Percentiles rank a stretch among this genome's conserved stretches.
Evolutionary conservation across 2,888 invertebrate genomes (phyloP).

Genomic region (Metalampra italica): DNA sequence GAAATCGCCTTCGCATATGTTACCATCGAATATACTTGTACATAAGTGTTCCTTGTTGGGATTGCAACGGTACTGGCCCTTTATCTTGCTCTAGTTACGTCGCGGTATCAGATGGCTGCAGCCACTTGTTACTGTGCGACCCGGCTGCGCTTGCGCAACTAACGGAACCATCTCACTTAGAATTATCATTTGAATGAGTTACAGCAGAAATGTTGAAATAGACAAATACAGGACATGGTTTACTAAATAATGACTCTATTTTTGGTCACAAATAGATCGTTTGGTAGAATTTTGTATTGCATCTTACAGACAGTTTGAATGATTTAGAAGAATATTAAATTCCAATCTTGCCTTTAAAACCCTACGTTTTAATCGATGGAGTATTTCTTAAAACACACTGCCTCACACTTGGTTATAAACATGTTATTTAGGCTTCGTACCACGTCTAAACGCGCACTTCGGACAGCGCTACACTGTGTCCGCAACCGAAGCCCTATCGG

Average conservation of each 20-base stretch:
- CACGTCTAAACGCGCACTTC: slow-evolving; percentile 81
- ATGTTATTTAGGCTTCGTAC: slow-evolving; percentile 78
- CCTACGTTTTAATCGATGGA: no score
- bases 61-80: slow-evolving; percentile 36
- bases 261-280: no score
- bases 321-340: no score
- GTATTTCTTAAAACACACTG: no score
- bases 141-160: slow-evolving; percentile 17
- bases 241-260: no score
- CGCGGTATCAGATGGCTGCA: slow-evolving; percentile 32
- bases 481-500: slow-evolving; percentile 85
- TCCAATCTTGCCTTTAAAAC: no score
- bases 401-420: no score
- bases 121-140: slow-evolving; percentile 9
- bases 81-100: slow-evolving; percentile 42
- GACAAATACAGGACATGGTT: no score
- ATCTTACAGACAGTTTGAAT: no score
- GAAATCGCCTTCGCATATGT: neutral
- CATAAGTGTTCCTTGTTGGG: neutral
- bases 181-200: slow-evolving; percentile 25
- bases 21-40: no score
- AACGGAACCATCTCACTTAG: slow-evolving; percentile 27
- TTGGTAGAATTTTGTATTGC: no score
- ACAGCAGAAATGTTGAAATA: slow-evolving; percentile 1
- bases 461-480: slow-evolving; percentile 85